phyloP scores from a whole-genome alignment of 2,888 invertebrate genomes.

The Luperina testacea region DNA sequence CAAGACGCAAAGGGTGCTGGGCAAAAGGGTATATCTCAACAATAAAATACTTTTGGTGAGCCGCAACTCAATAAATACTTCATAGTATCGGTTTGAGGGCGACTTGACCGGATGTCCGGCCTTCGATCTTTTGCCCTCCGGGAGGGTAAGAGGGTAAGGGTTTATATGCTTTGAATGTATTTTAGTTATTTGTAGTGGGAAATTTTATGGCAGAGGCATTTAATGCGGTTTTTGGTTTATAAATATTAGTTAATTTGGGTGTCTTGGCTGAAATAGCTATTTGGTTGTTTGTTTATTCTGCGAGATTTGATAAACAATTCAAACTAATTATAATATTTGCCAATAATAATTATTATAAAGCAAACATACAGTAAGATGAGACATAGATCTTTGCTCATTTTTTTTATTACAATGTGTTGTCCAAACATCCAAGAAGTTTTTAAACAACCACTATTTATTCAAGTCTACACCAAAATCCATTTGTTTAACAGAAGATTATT shows the following conservation, averaged over 20 bases:
- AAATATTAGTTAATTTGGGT: conserved; percentile 59
- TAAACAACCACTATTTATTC: conserved; percentile 10
- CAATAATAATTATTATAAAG: background rate
- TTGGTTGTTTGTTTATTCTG: conserved; percentile 13
- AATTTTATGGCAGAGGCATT: conserved; percentile 67
- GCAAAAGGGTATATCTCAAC: conserved; percentile 85
- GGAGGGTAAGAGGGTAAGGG: conserved; percentile 71
- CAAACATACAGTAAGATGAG: background rate
- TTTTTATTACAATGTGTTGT: background rate
- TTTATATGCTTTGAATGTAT: conserved; percentile 78
- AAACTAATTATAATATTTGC: background rate
- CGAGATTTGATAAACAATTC: background rate
- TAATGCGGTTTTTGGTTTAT: conserved; percentile 54
- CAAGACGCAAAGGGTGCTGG: conserved; percentile 70
- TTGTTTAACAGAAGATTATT: conserved; percentile 52
- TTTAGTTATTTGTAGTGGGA: conserved; percentile 75
- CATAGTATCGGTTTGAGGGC: conserved; percentile 88
- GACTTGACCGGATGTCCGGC: conserved; percentile 87
- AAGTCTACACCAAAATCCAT: conserved; percentile 25
- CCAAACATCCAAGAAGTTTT: background rate
- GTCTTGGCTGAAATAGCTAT: conserved; percentile 14
- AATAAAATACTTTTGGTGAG: conserved; percentile 88
- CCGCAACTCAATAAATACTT: conserved; percentile 90
- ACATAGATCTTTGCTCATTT: background rate
- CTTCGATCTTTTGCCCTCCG: conserved; percentile 86